These are phyloP conservation scores for Columba janthina DNA, from an alignment of 2,113 vertebrate species.

Conservation along the genomic window DNA sequence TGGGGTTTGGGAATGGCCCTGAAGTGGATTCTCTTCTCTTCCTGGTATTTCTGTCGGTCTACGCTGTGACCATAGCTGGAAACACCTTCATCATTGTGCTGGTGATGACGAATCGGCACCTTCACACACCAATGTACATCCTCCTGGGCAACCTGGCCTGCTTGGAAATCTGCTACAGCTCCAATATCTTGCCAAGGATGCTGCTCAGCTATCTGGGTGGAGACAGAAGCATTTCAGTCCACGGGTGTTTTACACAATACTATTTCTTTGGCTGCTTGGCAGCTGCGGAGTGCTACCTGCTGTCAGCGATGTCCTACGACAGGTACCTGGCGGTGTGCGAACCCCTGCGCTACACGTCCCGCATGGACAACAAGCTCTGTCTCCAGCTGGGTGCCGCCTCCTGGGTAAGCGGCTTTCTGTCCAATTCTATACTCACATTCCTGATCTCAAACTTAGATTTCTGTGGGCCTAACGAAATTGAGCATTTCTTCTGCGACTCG, in stretches of 20 bases:
- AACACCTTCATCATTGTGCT: neutral
- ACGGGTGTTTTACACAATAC: neutral
- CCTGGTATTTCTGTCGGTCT: neutral
- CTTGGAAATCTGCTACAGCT: slow-evolving; percentile 2
- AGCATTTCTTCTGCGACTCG: neutral
- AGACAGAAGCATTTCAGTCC: neutral
- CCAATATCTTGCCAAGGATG: neutral
- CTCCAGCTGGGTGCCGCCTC: neutral
- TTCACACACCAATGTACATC: neutral
- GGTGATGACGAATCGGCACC: neutral
- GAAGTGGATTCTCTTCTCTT: neutral
- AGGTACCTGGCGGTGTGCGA: neutral
- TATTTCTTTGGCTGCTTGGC: neutral
- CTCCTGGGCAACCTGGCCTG: neutral
- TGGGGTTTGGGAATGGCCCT: neutral
- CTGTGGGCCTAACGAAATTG: neutral
- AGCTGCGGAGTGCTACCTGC: neutral
- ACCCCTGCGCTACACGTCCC: neutral
- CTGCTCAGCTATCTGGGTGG: neutral
- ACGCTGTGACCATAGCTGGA: neutral
- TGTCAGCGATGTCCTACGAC: neutral
- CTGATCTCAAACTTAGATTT: neutral
- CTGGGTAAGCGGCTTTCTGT: neutral
- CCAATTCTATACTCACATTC: neutral
- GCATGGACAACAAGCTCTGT: neutral